Conservation (phyloP, 2,888 invertebrate species). For the Clepsis dumicolana region DNA sequence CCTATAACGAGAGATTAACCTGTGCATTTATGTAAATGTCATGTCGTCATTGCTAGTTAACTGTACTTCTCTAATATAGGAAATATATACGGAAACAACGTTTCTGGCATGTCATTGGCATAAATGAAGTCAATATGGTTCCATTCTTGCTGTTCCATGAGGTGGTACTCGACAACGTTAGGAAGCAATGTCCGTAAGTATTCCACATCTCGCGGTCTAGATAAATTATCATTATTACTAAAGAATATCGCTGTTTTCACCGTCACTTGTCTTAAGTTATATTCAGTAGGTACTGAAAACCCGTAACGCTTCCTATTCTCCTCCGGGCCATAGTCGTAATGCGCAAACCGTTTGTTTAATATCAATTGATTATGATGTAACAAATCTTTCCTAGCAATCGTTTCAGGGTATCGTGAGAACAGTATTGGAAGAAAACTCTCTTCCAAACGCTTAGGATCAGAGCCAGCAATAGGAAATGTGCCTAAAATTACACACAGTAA, state of each 20-base stretch:
- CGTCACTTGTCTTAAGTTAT: slow-evolving; percentile 52
- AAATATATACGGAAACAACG: slow-evolving; percentile 27
- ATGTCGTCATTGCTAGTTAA: not conserved
- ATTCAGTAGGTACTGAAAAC: slow-evolving; percentile 48
- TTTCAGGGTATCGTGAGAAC: not conserved
- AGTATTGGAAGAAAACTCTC: not conserved
- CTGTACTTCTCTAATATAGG: slow-evolving; percentile 20
- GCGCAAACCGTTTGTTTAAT: slow-evolving; percentile 46
- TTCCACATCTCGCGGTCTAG: slow-evolving; percentile 41
- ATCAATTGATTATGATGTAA: slow-evolving; percentile 53
- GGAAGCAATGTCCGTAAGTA: slow-evolving; percentile 38
- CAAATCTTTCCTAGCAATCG: slow-evolving; percentile 11
- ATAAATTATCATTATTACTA: slow-evolving; percentile 39
- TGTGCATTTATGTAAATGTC: not conserved
- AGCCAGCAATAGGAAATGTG: not conserved
- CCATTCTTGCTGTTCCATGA: slow-evolving; percentile 36
- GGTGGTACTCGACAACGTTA: slow-evolving; percentile 40
- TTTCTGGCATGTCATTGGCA: slow-evolving; percentile 30
- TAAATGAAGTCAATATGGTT: slow-evolving; percentile 44
- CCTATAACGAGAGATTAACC: too few species aligned
- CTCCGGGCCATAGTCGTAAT: slow-evolving; percentile 50
- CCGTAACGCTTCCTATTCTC: slow-evolving; percentile 20
- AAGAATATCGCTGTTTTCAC: slow-evolving; percentile 46
- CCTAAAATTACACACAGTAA: slow-evolving; percentile 11
- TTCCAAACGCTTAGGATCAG: not conserved